A percentile compares a stretch with the other conserved stretches of the same genome.
These are phyloP conservation scores for Alcedo atthis DNA, from an alignment of 2,797 vertebrate species.

Conservation along the genomic window DNA sequence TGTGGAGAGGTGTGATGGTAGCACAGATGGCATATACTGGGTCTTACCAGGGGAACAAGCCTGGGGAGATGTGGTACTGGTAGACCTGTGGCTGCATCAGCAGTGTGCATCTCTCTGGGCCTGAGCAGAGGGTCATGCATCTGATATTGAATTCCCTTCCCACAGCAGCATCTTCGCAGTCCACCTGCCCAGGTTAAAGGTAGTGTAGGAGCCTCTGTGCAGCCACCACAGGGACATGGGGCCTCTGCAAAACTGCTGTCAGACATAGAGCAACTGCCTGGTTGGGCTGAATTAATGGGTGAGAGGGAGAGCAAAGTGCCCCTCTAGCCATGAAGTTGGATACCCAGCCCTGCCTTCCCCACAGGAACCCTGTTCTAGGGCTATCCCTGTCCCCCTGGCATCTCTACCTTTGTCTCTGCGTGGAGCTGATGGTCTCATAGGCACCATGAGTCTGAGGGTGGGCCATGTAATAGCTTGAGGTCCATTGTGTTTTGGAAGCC, in stretches of 20 bases:
- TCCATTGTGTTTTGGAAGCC: background rate
- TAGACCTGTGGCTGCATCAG: background rate
- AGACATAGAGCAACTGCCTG: fast-evolving
- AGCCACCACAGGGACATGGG: background rate
- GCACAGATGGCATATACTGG: constrained; percentile 14
- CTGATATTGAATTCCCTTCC: background rate
- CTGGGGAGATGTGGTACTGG: background rate
- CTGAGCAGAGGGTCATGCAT: background rate
- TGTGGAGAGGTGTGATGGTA: constrained; percentile 19
- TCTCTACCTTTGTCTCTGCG: background rate
- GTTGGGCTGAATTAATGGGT: background rate
- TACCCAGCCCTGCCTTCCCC: background rate
- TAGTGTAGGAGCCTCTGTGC: fast-evolving
- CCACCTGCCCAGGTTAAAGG: background rate
- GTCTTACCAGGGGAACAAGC: background rate
- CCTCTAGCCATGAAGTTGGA: background rate
- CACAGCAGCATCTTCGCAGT: background rate
- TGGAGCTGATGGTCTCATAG: background rate
- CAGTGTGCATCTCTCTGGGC: background rate
- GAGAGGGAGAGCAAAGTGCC: background rate
- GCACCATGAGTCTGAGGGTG: background rate
- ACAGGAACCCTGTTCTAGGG: background rate
- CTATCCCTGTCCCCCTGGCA: background rate
- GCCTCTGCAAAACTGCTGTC: background rate
- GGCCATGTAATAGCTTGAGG: background rate